Base-by-base conservation (phyloP, 2,113 vertebrate species). In the Triplophysa siluroides region DNA sequence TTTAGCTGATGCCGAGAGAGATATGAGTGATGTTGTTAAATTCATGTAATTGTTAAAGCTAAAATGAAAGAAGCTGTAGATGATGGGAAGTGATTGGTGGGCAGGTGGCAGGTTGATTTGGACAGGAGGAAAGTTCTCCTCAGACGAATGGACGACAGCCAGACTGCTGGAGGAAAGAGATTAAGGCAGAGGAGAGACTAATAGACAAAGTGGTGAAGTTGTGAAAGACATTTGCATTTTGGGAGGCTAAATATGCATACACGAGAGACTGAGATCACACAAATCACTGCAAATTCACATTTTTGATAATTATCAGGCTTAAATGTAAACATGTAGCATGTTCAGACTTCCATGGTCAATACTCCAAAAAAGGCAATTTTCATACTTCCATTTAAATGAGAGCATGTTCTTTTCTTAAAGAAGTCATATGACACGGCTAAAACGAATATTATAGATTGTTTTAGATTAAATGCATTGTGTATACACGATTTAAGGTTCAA, bases 81-180 rank as follows among this genome's bases (percentile, higher is more conserved):
- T 56, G 50, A 72, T 74, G 52, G 73, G 23, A 79, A 66, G 19
- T 80, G 82, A 80, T 69, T 83, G 82, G 80, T 69, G 76, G 78
- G n/a, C 78, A 83, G 58, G 82, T 83, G 73, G 69, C 60, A 80
- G 50, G 66, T 56, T 64, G 73, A 70, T 68, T 21, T 76, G 75
- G 47, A 79, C 71, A 71, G 78, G 23, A 76, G 71, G 43, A 24
- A 83, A 58, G 52, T 72, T 41, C 52, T 72, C 29, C 60, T 23
- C 33, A 58, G 21, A 71, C 72, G 56, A 68, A 83, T 83, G 82
- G 73, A 80, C 60, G 13, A 21, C 66, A 26, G 67, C 66, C 82
- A 80, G 58, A 63, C 19, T 76, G 26, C 19, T 71, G 66, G 8
- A 38, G 72, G 71, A 79, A 33, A 52, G 29, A 74, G 54, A 66